Conservation (phyloP, 2,797 vertebrate species). For the Chelon labrosus region DNA sequence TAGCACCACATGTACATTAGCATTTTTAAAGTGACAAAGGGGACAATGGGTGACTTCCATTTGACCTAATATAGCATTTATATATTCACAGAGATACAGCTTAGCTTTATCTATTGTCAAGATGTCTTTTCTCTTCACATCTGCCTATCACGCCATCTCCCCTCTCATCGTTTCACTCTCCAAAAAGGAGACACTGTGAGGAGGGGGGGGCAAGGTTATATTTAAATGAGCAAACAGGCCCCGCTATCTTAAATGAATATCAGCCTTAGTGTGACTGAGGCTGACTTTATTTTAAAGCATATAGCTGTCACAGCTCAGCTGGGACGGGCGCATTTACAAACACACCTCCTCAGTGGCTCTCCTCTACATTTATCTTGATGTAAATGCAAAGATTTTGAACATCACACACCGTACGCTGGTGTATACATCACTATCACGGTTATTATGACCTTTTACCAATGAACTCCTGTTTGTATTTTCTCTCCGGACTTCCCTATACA, state of each 20-base stretch:
- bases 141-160: constrained; percentile 69
- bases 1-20: constrained; percentile 13
- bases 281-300: constrained; percentile 26
- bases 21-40: constrained; percentile 54
- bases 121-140: constrained; percentile 68
- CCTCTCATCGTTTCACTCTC: constrained; percentile 30
- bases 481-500: constrained; percentile 7
- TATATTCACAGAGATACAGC: constrained; percentile 65
- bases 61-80: constrained; percentile 72
- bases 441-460: constrained; percentile 5
- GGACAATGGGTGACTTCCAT: constrained; percentile 61
- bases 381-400: constrained; percentile 22
- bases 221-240: constrained; percentile 56
- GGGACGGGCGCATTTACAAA: not conserved
- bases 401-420: constrained; percentile 18
- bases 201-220: constrained; percentile 66
- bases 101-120: constrained; percentile 63
- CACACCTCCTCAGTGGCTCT: constrained; percentile 29
- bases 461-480: constrained; percentile 15
- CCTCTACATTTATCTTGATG: constrained; percentile 51
- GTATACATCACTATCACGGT: constrained; percentile 16
- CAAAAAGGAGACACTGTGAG: not conserved
- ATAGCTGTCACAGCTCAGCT: constrained; percentile 26
- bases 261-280: constrained; percentile 34
- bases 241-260: constrained; percentile 64